Evolutionary conservation across 1,140 invertebrate species (phyloP).

Genomic region (Calephelis nemesis): DNA sequence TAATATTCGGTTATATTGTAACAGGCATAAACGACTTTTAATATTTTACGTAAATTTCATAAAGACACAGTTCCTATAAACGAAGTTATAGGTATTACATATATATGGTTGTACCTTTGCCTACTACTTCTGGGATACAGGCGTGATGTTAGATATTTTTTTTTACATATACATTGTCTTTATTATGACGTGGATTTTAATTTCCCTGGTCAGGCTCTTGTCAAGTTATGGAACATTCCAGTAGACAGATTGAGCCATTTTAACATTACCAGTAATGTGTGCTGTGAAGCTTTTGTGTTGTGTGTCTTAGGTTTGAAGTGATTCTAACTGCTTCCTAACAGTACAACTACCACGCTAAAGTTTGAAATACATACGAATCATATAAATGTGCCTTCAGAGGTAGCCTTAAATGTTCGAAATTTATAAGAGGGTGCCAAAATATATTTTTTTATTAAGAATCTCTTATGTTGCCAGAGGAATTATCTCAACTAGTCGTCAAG

Average conservation of each 20-base stretch:
- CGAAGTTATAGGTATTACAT: no score
- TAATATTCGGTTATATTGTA: no score
- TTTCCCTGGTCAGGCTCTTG: no score
- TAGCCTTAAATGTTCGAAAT: background rate
- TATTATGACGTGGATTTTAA: no score
- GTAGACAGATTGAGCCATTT: conserved; percentile 9
- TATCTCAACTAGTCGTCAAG: conserved; percentile 42
- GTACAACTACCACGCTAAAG: background rate
- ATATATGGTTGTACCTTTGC: no score
- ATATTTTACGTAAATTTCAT: no score
- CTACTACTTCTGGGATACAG: no score
- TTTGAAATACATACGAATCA: no score
- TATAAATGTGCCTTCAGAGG: conserved; percentile 15
- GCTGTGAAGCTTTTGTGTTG: conserved; percentile 38
- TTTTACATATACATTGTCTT: no score
- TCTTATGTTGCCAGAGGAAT: conserved; percentile 33
- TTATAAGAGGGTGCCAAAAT: conserved; percentile 29
- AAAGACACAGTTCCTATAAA: no score
- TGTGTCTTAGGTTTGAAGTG: conserved; percentile 46
- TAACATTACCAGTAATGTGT: conserved; percentile 14
- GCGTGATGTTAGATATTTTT: no score
- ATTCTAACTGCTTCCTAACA: conserved; percentile 48
- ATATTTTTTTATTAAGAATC: conserved; percentile 35
- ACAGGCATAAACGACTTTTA: no score
- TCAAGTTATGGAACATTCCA: background rate